These are phyloP conservation scores for Balaeniceps rex DNA, from an alignment of 2,113 vertebrate genomes.

Conservation along the genomic window DNA sequence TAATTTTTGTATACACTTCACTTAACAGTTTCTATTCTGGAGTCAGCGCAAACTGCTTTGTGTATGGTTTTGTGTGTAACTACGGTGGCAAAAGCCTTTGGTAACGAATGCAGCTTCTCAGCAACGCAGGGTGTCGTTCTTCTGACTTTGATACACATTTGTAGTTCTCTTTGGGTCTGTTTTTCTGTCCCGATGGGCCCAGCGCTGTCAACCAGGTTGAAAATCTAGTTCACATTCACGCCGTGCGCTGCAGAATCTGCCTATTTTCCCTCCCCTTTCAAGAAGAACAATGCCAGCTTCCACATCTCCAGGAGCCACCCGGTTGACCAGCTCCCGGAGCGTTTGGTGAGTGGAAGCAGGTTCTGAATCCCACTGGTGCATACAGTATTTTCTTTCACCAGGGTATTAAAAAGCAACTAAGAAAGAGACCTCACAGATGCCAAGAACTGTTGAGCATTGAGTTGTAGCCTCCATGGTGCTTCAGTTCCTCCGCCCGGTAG, in stretches of 20 bases:
- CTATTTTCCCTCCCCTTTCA: not conserved
- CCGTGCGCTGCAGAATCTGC: not conserved
- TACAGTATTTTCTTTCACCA: slow-evolving; percentile 51
- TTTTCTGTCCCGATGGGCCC: not conserved
- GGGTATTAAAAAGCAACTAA: slow-evolving; percentile 46
- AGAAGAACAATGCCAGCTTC: not conserved
- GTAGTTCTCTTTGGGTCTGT: not conserved
- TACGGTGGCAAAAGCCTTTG: not conserved
- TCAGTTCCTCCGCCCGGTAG: slow-evolving; percentile 43
- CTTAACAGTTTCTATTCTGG: not conserved
- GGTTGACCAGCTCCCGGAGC: not conserved
- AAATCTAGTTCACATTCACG: not conserved
- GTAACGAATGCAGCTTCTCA: not conserved
- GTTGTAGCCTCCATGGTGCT: slow-evolving; percentile 74
- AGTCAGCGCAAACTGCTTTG: not conserved
- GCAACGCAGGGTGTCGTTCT: not conserved
- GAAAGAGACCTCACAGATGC: slow-evolving; percentile 71
- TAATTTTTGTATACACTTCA: not conserved
- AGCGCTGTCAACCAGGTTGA: not conserved
- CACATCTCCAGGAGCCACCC: not conserved
- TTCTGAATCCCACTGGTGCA: slow-evolving; percentile 1
- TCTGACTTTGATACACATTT: accelerated
- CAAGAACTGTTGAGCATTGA: slow-evolving; percentile 73
- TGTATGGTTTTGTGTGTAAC: not conserved
- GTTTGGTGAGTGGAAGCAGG: not conserved